Conservation (phyloP, 2,888 invertebrate species). For the Lagria hirta region DNA sequence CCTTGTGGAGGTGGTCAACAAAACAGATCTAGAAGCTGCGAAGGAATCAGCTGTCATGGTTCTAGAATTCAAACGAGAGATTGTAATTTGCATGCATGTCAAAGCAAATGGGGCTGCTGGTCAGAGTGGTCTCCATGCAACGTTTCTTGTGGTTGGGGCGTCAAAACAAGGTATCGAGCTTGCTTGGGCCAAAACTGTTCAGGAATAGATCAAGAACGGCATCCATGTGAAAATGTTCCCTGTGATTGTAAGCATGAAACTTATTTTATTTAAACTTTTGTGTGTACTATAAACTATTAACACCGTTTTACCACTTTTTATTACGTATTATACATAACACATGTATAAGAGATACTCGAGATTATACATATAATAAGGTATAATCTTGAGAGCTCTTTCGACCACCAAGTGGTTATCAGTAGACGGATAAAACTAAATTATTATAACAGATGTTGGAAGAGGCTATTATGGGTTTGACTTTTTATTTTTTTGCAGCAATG, state of each 20-base stretch:
- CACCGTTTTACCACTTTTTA: too few relatives aligned
- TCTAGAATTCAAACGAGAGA: constrained; percentile 63
- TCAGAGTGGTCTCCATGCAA: constrained; percentile 82
- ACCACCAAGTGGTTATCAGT: too few relatives aligned
- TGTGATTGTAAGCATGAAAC: constrained; percentile 68
- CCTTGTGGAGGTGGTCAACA: constrained; percentile 74
- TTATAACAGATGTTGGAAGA: too few relatives aligned
- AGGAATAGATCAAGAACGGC: constrained; percentile 62
- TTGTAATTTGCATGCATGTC: constrained; percentile 75
- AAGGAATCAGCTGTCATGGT: constrained; percentile 58
- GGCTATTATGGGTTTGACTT: too few relatives aligned
- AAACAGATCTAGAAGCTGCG: constrained; percentile 61
- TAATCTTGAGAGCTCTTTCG: too few relatives aligned
- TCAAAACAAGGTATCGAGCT: constrained; percentile 66
- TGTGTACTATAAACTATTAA: too few relatives aligned
- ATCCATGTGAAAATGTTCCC: constrained; percentile 68
- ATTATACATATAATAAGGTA: too few relatives aligned
- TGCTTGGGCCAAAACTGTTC: constrained; percentile 59
- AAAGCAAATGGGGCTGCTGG: constrained; percentile 83
- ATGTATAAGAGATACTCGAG: too few relatives aligned
- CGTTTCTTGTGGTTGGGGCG: constrained; percentile 71
- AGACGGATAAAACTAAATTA: too few relatives aligned
- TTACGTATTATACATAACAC: too few relatives aligned
- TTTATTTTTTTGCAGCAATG: constrained; percentile 55
- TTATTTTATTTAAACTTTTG: too few relatives aligned